Evolutionary conservation across 1,140 invertebrate species (phyloP), one percentile per base, ranked within the genome.

Genomic region (Ptiloglossa arizonensis): DNA sequence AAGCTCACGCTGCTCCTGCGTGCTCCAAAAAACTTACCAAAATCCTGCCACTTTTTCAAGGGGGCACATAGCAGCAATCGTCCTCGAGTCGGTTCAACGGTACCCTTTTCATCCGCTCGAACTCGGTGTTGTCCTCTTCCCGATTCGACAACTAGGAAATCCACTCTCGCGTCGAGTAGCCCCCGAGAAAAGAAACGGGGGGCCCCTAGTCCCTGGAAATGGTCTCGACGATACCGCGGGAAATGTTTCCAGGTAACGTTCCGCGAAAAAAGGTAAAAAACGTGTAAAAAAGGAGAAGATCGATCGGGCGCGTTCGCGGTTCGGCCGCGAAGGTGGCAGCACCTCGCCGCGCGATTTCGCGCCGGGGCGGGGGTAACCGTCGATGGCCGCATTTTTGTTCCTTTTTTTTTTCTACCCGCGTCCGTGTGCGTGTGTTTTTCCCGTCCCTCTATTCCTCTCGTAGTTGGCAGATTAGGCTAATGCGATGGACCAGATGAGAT

Each of bases 401-500:
- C n/a, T 82, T 59, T 64, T 59, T 69, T 60, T 64, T 19, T 44
- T 50, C 35, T 19, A 2, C 41, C 29, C 13, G 17, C 63, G 41
- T 41, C 9, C 11, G 41, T 41, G 41, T 41, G 41, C 32, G 27
- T 56, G 56, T 59, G n/a, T 56, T 73, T 60, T 68, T 35, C 27
- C 41, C 60, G n/a, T 27, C 62, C 60, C 62, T 73, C 77, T 79
- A 73, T 79, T 79, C 59, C 76, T 79, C 82, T 76, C 78, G 83
- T 85, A 71, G 83, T 76, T 80, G 81, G 83, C 86, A 91, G 90
- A 91, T 91, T 92, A 92, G 90, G 90, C 90, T 92, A 91, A 91
- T 91, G 90, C 90, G 90, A 89, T 87, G 88, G 88, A 87, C 88
- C 88, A 86, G 89, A 90, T 92, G 92, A 92, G 88, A 92, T 90